Evolutionary conservation across 2,113 vertebrate species (phyloP), one percentile per base, ranked within the genome.

Genomic region (Callospermophilus lateralis): DNA sequence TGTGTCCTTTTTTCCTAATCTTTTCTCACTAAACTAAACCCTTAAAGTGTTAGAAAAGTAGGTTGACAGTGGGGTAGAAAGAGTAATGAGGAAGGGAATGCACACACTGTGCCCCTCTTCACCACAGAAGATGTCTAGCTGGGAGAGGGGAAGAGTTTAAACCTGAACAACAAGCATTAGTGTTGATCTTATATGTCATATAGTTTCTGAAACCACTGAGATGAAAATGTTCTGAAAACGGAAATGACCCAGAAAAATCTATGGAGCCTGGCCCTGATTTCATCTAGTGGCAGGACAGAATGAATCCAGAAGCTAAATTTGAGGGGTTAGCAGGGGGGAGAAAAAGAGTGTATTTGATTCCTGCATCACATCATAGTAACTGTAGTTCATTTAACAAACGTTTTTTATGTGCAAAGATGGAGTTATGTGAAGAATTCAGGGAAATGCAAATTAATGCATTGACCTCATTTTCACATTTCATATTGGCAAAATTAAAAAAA

Each of bases 391-490:
- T 94, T 13, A 45, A 22, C 26, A 78, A 58, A 53, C 0, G 16
- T 78, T 83, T 76, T 72, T 65, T 85, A 70, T n/a, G 77, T 81
- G 48, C 67, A 77, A 94, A 96, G 16, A 76, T 77, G 37, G 84
- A 32, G 32, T 26, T 55, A n/a, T 51, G 80, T n/a, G 12, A 93
- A 83, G 37, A 8, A 39, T 84, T 34, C 10, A 48, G 24, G 67
- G 83, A 94, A 91, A 90, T 58, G n/a, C n/a, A 88, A 97, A 95
- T 80, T 65, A 83, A 90, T 63, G 32, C 12, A 93, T 28, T 74
- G 30, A 85, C 15, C 70, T 88, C 7, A 68, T 70, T 94, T 88
- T 53, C n/a, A 91, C n/a, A 91, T 30, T 80, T 85, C 15, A 95
- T 17, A 85, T 7, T 93, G 34, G 34, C 37, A 96, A 91, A 93